These are phyloP conservation scores for Synergus japonicus DNA, from an alignment of 2,888 invertebrate species.

Conservation along the genomic window DNA sequence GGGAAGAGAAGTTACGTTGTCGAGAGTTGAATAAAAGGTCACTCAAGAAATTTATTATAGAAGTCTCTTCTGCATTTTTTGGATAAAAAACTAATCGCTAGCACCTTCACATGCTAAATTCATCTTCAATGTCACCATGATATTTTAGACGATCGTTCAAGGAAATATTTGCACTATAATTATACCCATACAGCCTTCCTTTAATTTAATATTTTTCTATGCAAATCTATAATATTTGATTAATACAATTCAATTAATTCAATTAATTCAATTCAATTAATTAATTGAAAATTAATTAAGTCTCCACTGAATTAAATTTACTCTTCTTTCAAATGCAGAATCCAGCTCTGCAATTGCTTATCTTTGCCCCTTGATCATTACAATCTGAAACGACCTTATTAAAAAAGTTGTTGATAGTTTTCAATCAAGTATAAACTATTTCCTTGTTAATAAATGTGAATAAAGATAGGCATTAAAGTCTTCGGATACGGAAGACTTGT, in stretches of 20 bases:
- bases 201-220: too few relatives aligned
- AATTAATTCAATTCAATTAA: too few relatives aligned
- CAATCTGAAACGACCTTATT: too few relatives aligned
- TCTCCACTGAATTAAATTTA: too few relatives aligned
- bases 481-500: conserved; percentile 1
- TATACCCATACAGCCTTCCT: too few relatives aligned
- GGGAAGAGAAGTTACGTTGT: background rate
- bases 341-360: background rate
- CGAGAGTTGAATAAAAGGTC: background rate
- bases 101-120: background rate
- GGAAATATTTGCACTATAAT: too few relatives aligned
- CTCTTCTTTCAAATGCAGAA: too few relatives aligned
- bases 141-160: background rate
- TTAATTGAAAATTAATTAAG: too few relatives aligned
- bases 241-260: too few relatives aligned
- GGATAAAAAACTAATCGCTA: background rate
- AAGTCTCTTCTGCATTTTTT: background rate
- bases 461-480: background rate
- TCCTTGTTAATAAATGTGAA: background rate
- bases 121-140: background rate
- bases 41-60: background rate
- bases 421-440: background rate
- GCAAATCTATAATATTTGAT: too few relatives aligned
- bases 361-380: too few relatives aligned
- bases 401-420: background rate